These are phyloP conservation scores for Caenorhabditis angaria DNA, from an alignment of 2,888 invertebrate genomes.

Conservation along the genomic window DNA sequence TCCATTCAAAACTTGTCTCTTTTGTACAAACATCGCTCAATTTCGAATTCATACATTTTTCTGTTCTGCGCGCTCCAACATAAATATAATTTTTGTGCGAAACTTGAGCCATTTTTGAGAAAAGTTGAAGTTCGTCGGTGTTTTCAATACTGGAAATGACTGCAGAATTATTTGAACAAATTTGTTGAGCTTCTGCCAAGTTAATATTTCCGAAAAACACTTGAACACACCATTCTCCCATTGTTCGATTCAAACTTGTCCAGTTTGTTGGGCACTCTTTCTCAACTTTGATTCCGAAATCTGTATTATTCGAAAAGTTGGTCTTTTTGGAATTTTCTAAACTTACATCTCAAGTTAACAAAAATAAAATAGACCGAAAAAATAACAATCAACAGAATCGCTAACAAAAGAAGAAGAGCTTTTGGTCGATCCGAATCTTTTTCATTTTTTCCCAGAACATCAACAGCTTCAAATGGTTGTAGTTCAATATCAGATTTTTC, in stretches of 20 bases:
- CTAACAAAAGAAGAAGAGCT: neutral
- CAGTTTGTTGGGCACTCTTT: neutral
- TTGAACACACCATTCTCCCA: neutral
- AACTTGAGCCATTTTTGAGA: neutral
- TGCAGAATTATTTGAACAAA: neutral
- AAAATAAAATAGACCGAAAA: neutral
- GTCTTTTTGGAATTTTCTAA: neutral
- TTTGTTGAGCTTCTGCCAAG: neutral
- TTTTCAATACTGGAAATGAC: neutral
- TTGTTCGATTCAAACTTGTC: neutral
- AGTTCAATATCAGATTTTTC: neutral
- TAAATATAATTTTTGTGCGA: neutral
- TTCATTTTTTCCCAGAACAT: neutral
- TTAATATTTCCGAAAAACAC: neutral
- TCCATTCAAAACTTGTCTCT: neutral
- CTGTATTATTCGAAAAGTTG: neutral
- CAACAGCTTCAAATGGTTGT: neutral
- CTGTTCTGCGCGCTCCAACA: neutral
- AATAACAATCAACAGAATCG: neutral
- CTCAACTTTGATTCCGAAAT: neutral
- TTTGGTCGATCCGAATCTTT: neutral
- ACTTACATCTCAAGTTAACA: neutral
- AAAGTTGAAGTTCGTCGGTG: neutral
- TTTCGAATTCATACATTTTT: neutral
- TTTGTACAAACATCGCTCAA: neutral